Base-by-base conservation (phyloP, 1,140 invertebrate genomes). In the Riptortus pedestris region DNA sequence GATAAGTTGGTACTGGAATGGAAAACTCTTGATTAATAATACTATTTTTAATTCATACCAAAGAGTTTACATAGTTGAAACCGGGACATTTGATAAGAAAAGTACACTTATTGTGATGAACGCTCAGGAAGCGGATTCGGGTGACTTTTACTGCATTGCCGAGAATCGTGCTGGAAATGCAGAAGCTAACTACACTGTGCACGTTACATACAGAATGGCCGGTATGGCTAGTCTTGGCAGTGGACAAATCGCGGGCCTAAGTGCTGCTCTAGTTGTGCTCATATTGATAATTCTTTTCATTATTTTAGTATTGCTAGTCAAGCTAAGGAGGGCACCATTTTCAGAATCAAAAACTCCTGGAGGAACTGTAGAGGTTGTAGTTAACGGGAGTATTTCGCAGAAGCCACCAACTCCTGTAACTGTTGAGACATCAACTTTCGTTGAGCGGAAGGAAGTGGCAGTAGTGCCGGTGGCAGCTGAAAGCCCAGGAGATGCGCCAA, bases 131-230 rank as follows among this genome's bases (percentile, higher is more conserved):
- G 83, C 87, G 5, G 92, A 96, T 73, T 86, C 88, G 27, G 89
- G 85, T 27, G 88, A 91, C 69, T 96, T 96, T 76, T 87, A 87
- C 70, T 96, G 93, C 74, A 83, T 91, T 0, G 91, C 91, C 16
- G 88, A 92, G 71, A 97, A 97, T 74, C 82, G 86, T 61, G 92
- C 90, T 11, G 95, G 94, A 1, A 89, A 85, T 71, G 88, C 90
- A n/a, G 88, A 92, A 76, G 87, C 89, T 0, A 94, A 94, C 73
- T 93, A 92, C 70, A 93, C 91, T 7, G 77, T 94, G 12, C 85
- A 89, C 70, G 86, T 94, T 31, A 84, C 84, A 28, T 79, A 88
- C 70, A 78, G 84, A 45, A 80, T 86, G 11, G 84, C 84, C 4
- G 88, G 86, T 26, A 86, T 89, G 77, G 85, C 86, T 0, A 85